Conservation (phyloP, 1,140 invertebrate species). For the Drosophila pandora region DNA sequence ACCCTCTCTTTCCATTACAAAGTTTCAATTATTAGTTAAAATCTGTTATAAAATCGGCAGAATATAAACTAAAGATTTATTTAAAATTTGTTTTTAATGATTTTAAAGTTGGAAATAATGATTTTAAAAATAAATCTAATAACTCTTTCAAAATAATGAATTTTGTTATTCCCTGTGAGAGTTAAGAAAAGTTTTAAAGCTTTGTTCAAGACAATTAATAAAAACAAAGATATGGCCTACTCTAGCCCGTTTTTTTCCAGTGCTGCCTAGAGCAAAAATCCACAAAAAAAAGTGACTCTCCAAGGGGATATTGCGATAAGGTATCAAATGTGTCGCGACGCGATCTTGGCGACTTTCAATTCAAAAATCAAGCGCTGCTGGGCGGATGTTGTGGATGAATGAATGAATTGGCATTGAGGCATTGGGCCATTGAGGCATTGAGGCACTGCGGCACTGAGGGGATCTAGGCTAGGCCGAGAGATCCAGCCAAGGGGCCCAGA, state of each 20-base stretch:
- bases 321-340: constrained; percentile 47
- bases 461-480: constrained; percentile 28
- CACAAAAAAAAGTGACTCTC: constrained; percentile 5
- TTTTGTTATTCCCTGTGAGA: no score
- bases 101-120: no score
- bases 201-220: neutral
- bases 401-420: constrained; percentile 31
- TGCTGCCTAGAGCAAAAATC: constrained; percentile 33
- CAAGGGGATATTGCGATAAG: constrained; percentile 36
- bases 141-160: no score
- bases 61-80: no score
- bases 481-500: neutral
- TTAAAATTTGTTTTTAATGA: no score
- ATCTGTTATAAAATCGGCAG: no score
- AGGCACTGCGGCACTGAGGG: constrained; percentile 4
- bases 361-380: constrained; percentile 26
- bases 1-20: no score
- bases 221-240: neutral
- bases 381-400: constrained; percentile 52
- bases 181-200: no score
- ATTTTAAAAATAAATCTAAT: no score
- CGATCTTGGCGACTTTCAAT: constrained; percentile 47
- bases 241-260: constrained; percentile 1
- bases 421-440: constrained; percentile 35
- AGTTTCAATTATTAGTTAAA: no score